Conservation (phyloP, 2,888 invertebrate species). For the Conistra vaccinii region DNA sequence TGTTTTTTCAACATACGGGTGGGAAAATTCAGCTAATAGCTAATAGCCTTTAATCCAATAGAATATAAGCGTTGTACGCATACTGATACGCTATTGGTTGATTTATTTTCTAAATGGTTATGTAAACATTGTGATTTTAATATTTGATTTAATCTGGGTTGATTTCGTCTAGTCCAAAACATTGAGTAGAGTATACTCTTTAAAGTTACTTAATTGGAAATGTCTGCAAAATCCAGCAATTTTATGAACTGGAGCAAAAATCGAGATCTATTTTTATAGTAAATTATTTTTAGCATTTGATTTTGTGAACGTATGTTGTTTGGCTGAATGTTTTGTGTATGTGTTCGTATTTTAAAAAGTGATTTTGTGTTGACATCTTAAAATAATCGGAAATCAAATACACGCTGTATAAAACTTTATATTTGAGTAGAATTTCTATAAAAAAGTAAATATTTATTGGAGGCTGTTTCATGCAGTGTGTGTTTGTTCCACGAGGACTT, state of each 20-base stretch:
- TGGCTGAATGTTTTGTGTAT: slow-evolving; percentile 60
- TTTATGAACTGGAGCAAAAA: slow-evolving; percentile 43
- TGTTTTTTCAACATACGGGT: background rate
- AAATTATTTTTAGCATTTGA: slow-evolving; percentile 62
- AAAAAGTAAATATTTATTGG: slow-evolving; percentile 33
- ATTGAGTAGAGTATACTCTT: slow-evolving; percentile 35
- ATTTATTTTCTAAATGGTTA: slow-evolving; percentile 25
- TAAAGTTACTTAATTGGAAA: slow-evolving; percentile 37
- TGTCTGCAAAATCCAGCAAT: slow-evolving; percentile 17
- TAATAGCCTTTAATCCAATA: slow-evolving; percentile 22
- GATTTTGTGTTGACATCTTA: slow-evolving; percentile 54
- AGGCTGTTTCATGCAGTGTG: slow-evolving; percentile 60
- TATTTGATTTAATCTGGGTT: slow-evolving; percentile 46
- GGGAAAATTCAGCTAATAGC: slow-evolving; percentile 5
- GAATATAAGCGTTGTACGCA: slow-evolving; percentile 11
- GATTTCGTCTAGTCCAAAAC: slow-evolving; percentile 52
- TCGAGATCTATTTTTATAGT: slow-evolving; percentile 56
- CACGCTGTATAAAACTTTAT: slow-evolving; percentile 45
- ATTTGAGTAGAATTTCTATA: slow-evolving; percentile 21
- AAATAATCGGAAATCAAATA: slow-evolving; percentile 35
- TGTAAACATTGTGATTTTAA: slow-evolving; percentile 43
- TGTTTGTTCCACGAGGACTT: slow-evolving; percentile 47
- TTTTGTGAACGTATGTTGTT: slow-evolving; percentile 55
- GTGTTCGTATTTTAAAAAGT: slow-evolving; percentile 47
- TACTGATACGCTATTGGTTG: slow-evolving; percentile 41